Base-by-base conservation (phyloP, 2,888 invertebrate species). In the Eilema sororculum region DNA sequence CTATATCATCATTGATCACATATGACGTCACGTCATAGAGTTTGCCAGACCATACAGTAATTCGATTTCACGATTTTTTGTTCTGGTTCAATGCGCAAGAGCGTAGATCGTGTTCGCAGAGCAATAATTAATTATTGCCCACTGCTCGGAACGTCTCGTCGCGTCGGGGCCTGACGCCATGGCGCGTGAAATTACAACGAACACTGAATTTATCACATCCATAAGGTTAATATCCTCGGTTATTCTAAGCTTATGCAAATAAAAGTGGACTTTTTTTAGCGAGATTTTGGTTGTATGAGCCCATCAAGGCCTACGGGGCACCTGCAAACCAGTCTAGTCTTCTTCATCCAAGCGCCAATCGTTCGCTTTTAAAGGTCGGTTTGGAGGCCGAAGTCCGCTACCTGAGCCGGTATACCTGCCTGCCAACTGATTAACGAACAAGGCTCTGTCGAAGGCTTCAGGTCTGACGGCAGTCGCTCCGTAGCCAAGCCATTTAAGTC, bases 111-210 rank as follows among this genome's bases (percentile, higher is more conserved):
- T 67, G 59, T 64, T 59, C 37, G 22, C 33, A 46, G 46, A 22
- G 63, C 56, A 59, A n/a, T 60, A 33, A 68, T 69, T 66, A 66
- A n/a, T n/a, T n/a, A n/a, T n/a, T n/a, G n/a, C 63, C 33, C 33
- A 12, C 24, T 12, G 57, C n/a, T 65, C 20, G 28, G 57, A 46
- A 56, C 28, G 64, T 30, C n/a, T n/a, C 60, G 62, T 6, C 61
- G 41, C 65, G 41, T 20, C 58, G 62, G 16, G 30, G 52, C 67
- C 67, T 52, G 68, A 63, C 46, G 72, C 67, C 69, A 73, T 76
- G 71, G 77, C 76, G 74, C 82, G 74, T 81, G 80, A 82, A 82
- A 82, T 82, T 78, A 78, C 66, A 78, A 65, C 75, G 75, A 72
- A 9, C 77, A 65, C 77, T 64, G 63, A 75, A 77, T 76, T 73